Evolutionary conservation across 53 echinoderm and acorn worm genomes (phyloP).

Genomic region (Mesocentrotus franciscanus): DNA sequence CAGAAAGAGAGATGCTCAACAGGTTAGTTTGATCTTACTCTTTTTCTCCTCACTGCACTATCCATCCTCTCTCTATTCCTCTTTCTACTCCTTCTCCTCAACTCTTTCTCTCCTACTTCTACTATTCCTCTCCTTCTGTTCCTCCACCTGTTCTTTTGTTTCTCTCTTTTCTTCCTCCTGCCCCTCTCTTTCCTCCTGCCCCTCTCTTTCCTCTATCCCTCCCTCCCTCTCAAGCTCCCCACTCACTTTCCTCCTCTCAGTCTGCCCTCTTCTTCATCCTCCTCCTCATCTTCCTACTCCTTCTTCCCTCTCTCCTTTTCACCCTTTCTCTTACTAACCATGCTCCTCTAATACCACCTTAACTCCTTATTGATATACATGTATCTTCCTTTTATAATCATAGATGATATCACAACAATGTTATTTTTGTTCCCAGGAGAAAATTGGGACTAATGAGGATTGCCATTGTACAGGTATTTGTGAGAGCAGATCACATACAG

Average conservation of each 20-base stretch:
- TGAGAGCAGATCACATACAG: too few relatives aligned
- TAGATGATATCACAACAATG: too few relatives aligned
- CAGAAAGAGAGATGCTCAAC: conserved; percentile 91
- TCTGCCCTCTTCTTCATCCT: neutral
- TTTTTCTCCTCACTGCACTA: neutral
- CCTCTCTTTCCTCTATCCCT: neutral
- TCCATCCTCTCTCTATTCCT: neutral
- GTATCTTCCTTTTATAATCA: too few relatives aligned
- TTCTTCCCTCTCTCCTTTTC: too few relatives aligned
- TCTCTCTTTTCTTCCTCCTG: neutral
- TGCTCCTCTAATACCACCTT: too few relatives aligned
- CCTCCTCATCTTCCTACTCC: neutral
- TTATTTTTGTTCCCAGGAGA: too few relatives aligned
- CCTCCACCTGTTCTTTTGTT: neutral
- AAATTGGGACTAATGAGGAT: too few relatives aligned
- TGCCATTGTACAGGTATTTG: too few relatives aligned
- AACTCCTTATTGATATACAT: too few relatives aligned
- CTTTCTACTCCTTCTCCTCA: neutral
- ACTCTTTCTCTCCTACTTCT: neutral
- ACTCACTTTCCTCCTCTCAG: neutral
- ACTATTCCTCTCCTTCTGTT: too few relatives aligned
- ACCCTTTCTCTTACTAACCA: too few relatives aligned
- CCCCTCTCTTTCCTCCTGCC: too few relatives aligned
- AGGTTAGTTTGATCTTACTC: conserved; percentile 72
- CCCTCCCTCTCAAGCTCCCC: neutral